Percentiles rank a stretch among this genome's conserved stretches.
Evolutionary conservation across 2,113 vertebrate species (phyloP).

Genomic region (Odocoileus virginianus): DNA sequence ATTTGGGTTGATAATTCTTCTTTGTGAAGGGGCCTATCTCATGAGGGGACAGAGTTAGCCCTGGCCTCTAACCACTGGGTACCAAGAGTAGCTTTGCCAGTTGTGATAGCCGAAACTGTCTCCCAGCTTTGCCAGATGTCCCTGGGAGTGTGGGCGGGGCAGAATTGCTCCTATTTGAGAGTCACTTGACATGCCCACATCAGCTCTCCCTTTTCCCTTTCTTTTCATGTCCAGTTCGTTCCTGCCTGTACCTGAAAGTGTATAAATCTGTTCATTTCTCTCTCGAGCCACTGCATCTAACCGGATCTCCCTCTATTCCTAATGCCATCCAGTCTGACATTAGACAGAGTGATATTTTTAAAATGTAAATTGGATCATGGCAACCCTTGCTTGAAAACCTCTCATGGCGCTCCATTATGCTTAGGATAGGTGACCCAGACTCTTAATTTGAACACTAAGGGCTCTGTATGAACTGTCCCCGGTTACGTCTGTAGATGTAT

Average conservation of each 20-base stretch:
- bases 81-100: neutral
- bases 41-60: neutral
- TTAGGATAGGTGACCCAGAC: neutral
- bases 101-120: neutral
- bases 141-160: neutral
- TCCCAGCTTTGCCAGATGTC: neutral
- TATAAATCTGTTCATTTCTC: neutral
- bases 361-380: neutral
- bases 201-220: neutral
- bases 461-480: neutral
- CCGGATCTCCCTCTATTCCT: neutral
- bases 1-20: neutral
- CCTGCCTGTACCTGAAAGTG: neutral
- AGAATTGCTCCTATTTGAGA: neutral
- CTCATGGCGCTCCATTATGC: neutral
- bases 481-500: neutral
- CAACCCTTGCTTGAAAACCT: neutral
- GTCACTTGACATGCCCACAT: neutral
- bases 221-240: neutral
- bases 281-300: neutral
- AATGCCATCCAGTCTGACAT: neutral
- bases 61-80: neutral
- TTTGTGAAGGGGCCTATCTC: neutral
- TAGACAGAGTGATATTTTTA: neutral
- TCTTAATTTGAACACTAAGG: neutral